phyloP scores from a whole-genome alignment of 1,140 invertebrate genomes.

The Andrena cerasifolii region DNA sequence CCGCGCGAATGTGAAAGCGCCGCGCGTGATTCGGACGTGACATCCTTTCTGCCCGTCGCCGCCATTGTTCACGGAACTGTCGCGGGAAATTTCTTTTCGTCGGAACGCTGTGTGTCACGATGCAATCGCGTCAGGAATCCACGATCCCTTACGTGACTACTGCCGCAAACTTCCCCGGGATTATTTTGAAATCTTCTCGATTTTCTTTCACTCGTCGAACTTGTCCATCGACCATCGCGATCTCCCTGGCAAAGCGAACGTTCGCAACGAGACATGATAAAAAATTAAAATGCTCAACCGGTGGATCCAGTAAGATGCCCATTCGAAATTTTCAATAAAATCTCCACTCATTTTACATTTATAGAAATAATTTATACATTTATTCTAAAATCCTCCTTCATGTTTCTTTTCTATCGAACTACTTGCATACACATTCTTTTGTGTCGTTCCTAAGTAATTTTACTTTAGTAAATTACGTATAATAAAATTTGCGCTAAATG shows the following conservation, averaged over 20 bases:
- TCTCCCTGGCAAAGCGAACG: neutral
- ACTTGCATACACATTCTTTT: too few species aligned
- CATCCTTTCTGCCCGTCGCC: conserved; percentile 29
- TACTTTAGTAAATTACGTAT: too few species aligned
- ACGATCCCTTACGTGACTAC: conserved; percentile 27
- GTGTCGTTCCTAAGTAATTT: too few species aligned
- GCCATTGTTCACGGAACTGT: conserved; percentile 45
- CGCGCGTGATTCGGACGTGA: conserved; percentile 29
- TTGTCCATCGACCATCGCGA: neutral
- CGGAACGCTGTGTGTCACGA: conserved; percentile 6
- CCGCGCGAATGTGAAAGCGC: conserved; percentile 44
- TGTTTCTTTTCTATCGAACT: too few species aligned
- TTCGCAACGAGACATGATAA: too few species aligned
- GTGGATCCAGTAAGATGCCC: neutral
- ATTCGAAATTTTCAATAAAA: neutral
- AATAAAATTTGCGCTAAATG: too few species aligned
- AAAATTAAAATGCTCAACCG: too few species aligned
- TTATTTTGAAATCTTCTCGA: conserved; percentile 27
- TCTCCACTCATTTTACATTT: too few species aligned
- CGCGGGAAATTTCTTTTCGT: conserved; percentile 46
- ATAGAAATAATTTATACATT: too few species aligned
- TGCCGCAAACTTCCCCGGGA: neutral
- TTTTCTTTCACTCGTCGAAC: neutral
- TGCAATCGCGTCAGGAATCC: conserved; percentile 35
- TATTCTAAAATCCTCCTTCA: too few species aligned